A percentile compares a stretch with the other conserved stretches of the same genome.
Conservation (phyloP, 2,113 vertebrate genomes). For the Callaeas wilsoni region DNA sequence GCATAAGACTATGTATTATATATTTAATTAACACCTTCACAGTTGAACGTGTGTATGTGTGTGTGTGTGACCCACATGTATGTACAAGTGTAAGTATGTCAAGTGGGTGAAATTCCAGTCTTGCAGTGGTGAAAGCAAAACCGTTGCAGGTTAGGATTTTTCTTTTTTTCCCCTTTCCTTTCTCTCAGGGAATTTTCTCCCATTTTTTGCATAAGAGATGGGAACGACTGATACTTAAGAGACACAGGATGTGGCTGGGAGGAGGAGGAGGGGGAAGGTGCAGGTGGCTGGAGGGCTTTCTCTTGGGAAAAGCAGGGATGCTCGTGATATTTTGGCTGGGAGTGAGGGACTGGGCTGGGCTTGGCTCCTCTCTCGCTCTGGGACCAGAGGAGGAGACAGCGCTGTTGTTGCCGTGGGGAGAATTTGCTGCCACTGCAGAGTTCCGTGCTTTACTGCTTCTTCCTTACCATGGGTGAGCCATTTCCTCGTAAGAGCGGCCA, state of each 20-base stretch:
- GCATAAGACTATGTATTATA: background rate
- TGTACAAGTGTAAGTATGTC: rapidly evolving
- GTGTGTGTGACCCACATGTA: background rate
- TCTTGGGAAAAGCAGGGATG: background rate
- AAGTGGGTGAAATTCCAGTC: background rate
- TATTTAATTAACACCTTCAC: background rate
- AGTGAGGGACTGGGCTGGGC: background rate
- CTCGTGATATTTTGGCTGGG: background rate
- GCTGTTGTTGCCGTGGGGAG: background rate
- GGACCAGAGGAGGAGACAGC: background rate
- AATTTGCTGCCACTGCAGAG: background rate
- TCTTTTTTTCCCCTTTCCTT: too few species aligned
- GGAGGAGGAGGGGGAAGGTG: background rate
- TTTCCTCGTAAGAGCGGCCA: background rate
- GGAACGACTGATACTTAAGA: background rate
- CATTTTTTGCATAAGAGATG: background rate
- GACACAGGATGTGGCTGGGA: background rate
- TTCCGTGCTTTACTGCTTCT: background rate
- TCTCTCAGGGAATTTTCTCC: background rate
- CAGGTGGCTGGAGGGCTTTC: background rate
- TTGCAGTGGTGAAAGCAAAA: background rate
- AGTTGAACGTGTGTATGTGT: rapidly evolving
- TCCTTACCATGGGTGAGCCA: background rate
- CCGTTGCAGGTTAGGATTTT: background rate
- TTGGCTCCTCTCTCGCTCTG: background rate